Percentiles rank a stretch among this genome's conserved stretches.
phyloP scores from a whole-genome alignment of 2,113 vertebrate genomes.

The Tragelaphus imberbis region DNA sequence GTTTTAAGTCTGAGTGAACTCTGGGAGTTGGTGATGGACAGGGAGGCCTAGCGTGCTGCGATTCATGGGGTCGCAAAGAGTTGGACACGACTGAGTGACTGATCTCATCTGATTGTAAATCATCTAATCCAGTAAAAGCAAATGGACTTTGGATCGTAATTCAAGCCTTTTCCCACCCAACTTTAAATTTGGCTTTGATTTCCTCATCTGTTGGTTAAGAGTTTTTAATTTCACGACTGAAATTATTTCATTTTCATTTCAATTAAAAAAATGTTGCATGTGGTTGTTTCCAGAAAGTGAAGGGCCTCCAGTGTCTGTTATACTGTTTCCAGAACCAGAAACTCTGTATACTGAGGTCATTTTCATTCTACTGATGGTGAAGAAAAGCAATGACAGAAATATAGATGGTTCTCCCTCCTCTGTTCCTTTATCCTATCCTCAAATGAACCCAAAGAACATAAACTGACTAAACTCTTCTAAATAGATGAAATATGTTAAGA shows the following conservation, averaged over 20 bases:
- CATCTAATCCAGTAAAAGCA: background rate
- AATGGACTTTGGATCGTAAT: background rate
- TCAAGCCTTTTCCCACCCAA: background rate
- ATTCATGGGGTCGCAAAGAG: too few species aligned
- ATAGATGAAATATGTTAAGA: background rate
- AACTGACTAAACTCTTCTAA: background rate
- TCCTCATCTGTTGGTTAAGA: background rate
- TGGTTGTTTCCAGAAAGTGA: background rate
- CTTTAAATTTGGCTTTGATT: background rate
- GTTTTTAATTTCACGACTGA: background rate
- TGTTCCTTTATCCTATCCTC: background rate
- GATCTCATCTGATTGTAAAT: background rate
- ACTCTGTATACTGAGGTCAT: background rate
- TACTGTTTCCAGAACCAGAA: background rate
- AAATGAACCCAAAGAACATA: background rate
- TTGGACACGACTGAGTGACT: too few species aligned
- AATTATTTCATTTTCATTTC: background rate
- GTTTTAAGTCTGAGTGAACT: too few species aligned
- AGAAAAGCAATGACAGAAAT: background rate
- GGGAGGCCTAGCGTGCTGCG: too few species aligned
- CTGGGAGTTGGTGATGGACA: too few species aligned
- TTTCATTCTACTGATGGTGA: background rate
- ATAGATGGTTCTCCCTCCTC: background rate
- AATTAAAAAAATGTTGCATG: background rate
- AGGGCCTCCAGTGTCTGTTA: background rate